Percentiles rank a stretch among this genome's conserved stretches.
Conservation (phyloP, 2,888 invertebrate species). For the Cistogaster globosa region DNA sequence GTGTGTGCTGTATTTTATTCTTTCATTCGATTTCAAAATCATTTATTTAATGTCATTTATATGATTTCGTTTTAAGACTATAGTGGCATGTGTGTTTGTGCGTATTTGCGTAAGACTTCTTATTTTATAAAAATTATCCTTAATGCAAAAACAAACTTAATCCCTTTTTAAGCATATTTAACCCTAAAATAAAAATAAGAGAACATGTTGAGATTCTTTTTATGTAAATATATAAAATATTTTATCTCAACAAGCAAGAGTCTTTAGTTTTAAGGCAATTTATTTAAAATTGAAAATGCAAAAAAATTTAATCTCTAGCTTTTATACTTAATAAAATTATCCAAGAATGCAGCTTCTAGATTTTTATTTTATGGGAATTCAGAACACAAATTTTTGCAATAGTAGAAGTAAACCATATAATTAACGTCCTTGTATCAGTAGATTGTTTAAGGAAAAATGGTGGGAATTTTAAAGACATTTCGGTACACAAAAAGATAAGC, state of each 20-base stretch:
- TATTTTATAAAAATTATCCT: constrained; percentile 60
- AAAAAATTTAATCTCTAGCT: neutral
- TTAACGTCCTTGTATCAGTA: no score
- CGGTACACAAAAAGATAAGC: no score
- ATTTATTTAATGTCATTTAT: constrained; percentile 55
- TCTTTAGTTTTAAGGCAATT: neutral
- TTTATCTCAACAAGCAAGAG: constrained; percentile 41
- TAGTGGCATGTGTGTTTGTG: constrained; percentile 18
- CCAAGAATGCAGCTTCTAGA: no score
- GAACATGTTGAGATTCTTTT: constrained; percentile 46
- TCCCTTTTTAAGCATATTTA: constrained; percentile 60
- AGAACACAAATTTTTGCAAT: no score
- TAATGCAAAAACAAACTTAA: constrained; percentile 64
- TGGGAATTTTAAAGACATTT: no score
- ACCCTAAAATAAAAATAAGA: constrained; percentile 38
- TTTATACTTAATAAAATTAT: neutral
- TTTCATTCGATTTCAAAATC: constrained; percentile 44
- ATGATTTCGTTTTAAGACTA: constrained; percentile 38
- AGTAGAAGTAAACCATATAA: no score
- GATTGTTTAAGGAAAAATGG: no score
- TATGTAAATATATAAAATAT: constrained; percentile 1
- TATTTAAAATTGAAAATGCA: neutral
- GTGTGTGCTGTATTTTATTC: constrained; percentile 1
- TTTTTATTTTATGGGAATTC: no score
- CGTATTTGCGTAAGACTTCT: neutral